Evolutionary conservation across 2,888 invertebrate species (phyloP).

Genomic region (Ophioninae sp.): DNA sequence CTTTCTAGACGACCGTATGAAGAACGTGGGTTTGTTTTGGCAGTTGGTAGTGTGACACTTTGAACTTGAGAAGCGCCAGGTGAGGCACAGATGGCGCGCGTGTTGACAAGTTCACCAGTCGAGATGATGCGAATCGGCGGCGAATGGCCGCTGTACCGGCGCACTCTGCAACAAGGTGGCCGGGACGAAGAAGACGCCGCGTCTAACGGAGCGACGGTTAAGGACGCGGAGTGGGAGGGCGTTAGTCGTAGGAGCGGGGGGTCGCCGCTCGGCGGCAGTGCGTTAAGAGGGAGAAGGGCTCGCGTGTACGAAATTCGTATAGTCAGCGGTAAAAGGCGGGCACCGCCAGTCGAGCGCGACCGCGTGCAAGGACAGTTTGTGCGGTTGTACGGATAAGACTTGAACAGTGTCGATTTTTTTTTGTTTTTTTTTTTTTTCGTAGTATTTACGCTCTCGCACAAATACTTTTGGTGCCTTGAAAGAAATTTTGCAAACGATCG

Average conservation of each 20-base stretch:
- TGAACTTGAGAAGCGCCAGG: background rate
- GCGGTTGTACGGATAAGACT: conserved; percentile 23
- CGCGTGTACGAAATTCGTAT: conserved; percentile 64
- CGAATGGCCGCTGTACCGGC: too few species aligned
- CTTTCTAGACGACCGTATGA: background rate
- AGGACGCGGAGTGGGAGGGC: background rate
- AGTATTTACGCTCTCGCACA: background rate
- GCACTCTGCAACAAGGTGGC: background rate
- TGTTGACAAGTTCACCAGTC: background rate
- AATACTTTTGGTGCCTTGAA: background rate
- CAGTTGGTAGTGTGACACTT: background rate
- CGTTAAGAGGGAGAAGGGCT: conserved; percentile 43
- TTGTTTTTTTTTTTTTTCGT: background rate
- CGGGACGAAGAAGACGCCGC: background rate
- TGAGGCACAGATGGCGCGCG: background rate
- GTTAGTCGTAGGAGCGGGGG: conserved; percentile 35
- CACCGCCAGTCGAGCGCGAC: conserved; percentile 72
- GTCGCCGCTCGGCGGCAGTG: conserved; percentile 16
- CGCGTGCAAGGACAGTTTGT: conserved; percentile 65
- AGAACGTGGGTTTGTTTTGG: background rate
- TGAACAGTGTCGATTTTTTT: conserved; percentile 25
- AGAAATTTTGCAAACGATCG: background rate
- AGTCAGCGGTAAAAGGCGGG: conserved; percentile 69
- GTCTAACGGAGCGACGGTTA: background rate
- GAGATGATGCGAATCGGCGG: background rate